phyloP scores from a whole-genome alignment of 92 coral and sea anemone species.

The Phenganax subtilis region DNA sequence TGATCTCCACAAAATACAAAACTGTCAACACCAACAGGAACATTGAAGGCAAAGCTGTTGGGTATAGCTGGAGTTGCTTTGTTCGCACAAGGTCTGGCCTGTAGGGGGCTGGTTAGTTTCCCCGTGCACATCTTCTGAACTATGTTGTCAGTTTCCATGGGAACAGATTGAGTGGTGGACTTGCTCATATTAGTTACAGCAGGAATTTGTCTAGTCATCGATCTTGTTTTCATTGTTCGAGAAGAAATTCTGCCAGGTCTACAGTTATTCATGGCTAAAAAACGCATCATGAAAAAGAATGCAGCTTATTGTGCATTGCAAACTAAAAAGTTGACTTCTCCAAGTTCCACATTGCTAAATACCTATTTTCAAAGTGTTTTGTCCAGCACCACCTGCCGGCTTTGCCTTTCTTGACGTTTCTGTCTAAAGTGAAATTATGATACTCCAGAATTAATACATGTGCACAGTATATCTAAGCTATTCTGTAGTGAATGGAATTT shows the following conservation, averaged over 20 bases:
- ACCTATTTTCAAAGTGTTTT: neutral
- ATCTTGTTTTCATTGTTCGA: conserved; percentile 25
- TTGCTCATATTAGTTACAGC: neutral
- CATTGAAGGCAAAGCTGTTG: conserved; percentile 45
- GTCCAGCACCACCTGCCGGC: neutral
- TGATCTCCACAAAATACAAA: conserved; percentile 54
- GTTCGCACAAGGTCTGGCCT: too few relatives aligned
- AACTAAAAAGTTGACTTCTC: neutral
- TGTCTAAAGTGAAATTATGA: neutral
- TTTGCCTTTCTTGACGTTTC: neutral
- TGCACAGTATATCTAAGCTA: too few relatives aligned
- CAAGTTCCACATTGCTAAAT: neutral
- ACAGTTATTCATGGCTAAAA: neutral
- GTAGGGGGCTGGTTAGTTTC: too few relatives aligned
- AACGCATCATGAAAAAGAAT: neutral
- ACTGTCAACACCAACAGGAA: conserved; percentile 68
- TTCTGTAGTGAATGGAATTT: too few relatives aligned
- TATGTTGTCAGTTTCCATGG: too few relatives aligned
- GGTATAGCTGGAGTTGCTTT: too few relatives aligned
- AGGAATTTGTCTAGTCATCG: conserved; percentile 1
- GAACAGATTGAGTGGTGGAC: neutral
- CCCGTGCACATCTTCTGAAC: too few relatives aligned
- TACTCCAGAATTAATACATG: too few relatives aligned
- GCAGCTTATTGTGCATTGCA: neutral
- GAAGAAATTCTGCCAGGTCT: neutral